These are phyloP conservation scores for Apteryx mantelli DNA, from an alignment of 2,113 vertebrate genomes.

Conservation along the genomic window DNA sequence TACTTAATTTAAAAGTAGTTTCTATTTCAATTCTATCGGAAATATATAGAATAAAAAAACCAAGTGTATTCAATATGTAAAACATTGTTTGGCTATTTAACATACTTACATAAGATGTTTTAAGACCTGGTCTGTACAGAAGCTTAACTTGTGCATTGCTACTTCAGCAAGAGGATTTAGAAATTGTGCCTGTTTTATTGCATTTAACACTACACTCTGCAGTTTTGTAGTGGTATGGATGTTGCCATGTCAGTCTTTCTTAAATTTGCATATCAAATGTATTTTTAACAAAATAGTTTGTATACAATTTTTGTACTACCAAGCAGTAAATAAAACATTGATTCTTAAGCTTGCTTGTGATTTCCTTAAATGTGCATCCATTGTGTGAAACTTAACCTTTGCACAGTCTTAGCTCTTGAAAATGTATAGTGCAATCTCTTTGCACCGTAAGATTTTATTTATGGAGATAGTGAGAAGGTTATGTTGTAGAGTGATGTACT, in stretches of 20 bases:
- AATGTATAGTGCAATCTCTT: background rate
- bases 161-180: background rate
- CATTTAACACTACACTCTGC: slow-evolving; percentile 61
- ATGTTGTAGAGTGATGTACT: background rate
- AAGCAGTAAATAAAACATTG: slow-evolving; percentile 68
- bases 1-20: slow-evolving; percentile 55
- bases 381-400: background rate
- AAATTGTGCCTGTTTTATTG: background rate
- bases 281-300: slow-evolving; percentile 80
- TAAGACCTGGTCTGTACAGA: slow-evolving; percentile 1
- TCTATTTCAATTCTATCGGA: slow-evolving; percentile 44
- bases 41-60: slow-evolving; percentile 31
- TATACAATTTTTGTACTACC: slow-evolving; percentile 80
- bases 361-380: background rate
- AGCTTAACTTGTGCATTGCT: background rate
- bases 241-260: slow-evolving; percentile 23
- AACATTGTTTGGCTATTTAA: slow-evolving; percentile 49
- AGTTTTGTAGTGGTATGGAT: background rate
- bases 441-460: background rate
- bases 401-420: background rate
- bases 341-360: slow-evolving; percentile 17
- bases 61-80: background rate
- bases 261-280: slow-evolving; percentile 64
- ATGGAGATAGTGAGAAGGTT: background rate
- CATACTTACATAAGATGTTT: background rate